Percentiles rank a stretch among this genome's conserved stretches.
phyloP scores from a whole-genome alignment of 2,888 invertebrate genomes.

The Parnassius smintheus region DNA sequence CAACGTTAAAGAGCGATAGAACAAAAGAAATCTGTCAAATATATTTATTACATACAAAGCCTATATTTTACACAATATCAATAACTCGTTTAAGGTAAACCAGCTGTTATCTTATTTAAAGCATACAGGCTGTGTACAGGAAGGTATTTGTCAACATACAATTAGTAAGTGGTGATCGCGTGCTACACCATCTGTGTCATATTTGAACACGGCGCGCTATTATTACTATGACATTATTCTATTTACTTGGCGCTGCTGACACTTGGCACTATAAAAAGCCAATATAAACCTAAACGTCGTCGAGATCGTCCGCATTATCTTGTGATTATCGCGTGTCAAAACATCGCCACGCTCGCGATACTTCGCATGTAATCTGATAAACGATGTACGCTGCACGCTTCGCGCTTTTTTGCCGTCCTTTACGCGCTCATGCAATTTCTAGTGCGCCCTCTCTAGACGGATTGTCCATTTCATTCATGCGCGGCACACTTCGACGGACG shows the following conservation, averaged over 20 bases:
- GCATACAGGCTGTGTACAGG: conserved; percentile 31
- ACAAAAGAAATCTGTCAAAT: no score
- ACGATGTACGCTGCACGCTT: conserved; percentile 81
- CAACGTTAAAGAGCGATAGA: no score
- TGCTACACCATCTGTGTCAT: conserved; percentile 54
- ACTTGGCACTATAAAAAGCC: conserved; percentile 71
- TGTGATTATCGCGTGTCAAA: conserved; percentile 82
- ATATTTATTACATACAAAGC: no score
- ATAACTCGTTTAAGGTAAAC: conserved; percentile 26
- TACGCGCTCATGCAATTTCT: conserved; percentile 41
- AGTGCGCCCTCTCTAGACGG: conserved; percentile 54
- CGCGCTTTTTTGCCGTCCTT: conserved; percentile 58
- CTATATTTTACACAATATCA: background rate
- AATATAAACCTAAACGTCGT: conserved; percentile 79
- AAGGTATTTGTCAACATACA: conserved; percentile 39
- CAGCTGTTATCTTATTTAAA: conserved; percentile 31
- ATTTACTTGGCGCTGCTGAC: conserved; percentile 59
- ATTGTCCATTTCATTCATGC: conserved; percentile 81
- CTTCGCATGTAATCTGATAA: conserved; percentile 82
- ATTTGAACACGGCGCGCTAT: conserved; percentile 51
- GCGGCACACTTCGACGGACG: conserved; percentile 75
- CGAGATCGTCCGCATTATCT: conserved; percentile 80
- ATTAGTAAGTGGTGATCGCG: conserved; percentile 39
- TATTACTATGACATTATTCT: conserved; percentile 58
- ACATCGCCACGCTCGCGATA: conserved; percentile 82